Base-by-base conservation (phyloP, 2,888 invertebrate genomes). In the Parthenolecanium corni region DNA sequence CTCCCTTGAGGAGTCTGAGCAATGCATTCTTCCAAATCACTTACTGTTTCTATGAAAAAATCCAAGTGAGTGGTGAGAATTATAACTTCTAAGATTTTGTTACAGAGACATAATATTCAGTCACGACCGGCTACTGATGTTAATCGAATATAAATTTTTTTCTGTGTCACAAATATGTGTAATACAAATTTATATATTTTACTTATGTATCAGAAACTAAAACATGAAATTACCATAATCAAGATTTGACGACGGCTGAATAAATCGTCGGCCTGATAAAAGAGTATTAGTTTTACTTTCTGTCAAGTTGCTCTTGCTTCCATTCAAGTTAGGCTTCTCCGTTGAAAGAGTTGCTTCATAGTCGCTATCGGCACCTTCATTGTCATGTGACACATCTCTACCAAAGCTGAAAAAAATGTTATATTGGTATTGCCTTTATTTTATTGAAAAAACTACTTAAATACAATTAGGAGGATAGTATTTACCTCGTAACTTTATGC, bases 401-500 rank as follows among this genome's bases (percentile, higher is more conserved):
- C 67, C 67, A 16, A 67, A 67, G 53, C 66, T 67, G 36, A n/a
- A 66, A 56, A 14, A 25, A 5, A 36, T 16, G 9, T 31, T 31
- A 31, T 31, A 31, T 9, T 6, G 31, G 31, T 6, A 4, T 31
- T n/a, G n/a, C n/a, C n/a, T n/a, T n/a, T n/a, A n/a, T n/a, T n/a
- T n/a, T n/a, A n/a, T n/a, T 9, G 31, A 9, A 31, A 31, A 31
- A 9, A 31, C 31, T 44, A 44, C 20, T 14, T 9, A 44, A 44
- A 44, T 9, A 16, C 9, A n/a, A 11, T 2, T 9, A 2, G 51
- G 20, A 62, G 51, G 16, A 64, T 65, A 23, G 62, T n/a, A n/a
- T 5, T 64, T 40, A 65, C 66, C 66, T 66, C 20, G 66, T 65
- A 24, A 66, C 51, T n/a, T 66, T 66, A 62, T 66, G 66, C 9